Evolutionary conservation across 2,797 vertebrate genomes (phyloP).

Genomic region (Sebastiscus tertius): DNA sequence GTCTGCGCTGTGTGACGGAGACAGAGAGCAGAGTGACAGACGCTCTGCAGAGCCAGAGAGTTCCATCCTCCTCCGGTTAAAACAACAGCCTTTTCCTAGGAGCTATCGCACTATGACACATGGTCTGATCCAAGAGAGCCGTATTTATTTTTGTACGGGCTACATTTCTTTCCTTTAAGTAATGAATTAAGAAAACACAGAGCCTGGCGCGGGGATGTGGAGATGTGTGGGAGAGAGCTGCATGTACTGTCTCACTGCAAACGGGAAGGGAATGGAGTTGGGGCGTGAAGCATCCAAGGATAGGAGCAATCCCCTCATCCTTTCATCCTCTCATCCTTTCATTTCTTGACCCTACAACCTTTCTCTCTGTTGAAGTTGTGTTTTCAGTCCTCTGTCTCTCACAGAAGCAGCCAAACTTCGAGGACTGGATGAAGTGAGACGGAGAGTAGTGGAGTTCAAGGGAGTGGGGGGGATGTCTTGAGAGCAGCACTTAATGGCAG

Average conservation of each 20-base stretch:
- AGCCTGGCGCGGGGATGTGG: constrained; percentile 77
- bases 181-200: constrained; percentile 85
- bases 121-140: constrained; percentile 69
- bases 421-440: constrained; percentile 58
- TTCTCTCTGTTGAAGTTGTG: constrained; percentile 50
- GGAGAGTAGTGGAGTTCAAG: constrained; percentile 37
- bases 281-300: constrained; percentile 36
- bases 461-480: constrained; percentile 24
- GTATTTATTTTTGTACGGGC: constrained; percentile 84
- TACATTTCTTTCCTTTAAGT: constrained; percentile 80
- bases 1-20: constrained; percentile 68
- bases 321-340: constrained; percentile 58
- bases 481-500: constrained; percentile 28
- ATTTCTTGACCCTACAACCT: constrained; percentile 42
- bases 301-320: constrained; percentile 47
- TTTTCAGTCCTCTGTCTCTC: constrained; percentile 44
- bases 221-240: constrained; percentile 92
- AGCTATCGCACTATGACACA: constrained; percentile 79
- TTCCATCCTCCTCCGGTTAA: constrained; percentile 80
- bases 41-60: constrained; percentile 77
- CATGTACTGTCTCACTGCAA: constrained; percentile 77
- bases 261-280: constrained; percentile 57
- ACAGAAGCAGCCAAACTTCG: constrained; percentile 55
- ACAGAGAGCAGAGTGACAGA: constrained; percentile 77
- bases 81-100: constrained; percentile 77